Percentiles rank a stretch among this genome's conserved stretches.
phyloP scores from a whole-genome alignment of 2,888 invertebrate genomes.

The Scotopteryx bipunctaria region DNA sequence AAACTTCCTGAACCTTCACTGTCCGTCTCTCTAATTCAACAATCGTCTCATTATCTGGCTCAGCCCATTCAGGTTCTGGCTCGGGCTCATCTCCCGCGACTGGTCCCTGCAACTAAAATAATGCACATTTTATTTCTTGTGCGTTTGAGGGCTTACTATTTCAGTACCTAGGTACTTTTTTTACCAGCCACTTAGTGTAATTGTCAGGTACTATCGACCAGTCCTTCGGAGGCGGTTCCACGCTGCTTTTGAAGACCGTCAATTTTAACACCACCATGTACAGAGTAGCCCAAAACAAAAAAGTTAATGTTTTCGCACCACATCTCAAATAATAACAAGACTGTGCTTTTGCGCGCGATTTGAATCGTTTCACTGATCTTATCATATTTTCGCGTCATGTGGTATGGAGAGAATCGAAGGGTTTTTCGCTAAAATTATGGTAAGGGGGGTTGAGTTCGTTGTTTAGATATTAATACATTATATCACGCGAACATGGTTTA shows the following conservation, averaged over 20 bases:
- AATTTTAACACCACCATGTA: constrained; percentile 77
- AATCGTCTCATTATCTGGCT: constrained; percentile 67
- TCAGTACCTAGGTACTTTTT: too few species aligned
- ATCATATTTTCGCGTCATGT: constrained; percentile 69
- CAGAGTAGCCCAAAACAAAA: constrained; percentile 74
- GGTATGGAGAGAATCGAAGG: constrained; percentile 44
- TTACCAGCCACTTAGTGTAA: constrained; percentile 78
- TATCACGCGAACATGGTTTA: constrained; percentile 49
- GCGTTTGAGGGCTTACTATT: background rate
- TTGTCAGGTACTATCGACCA: constrained; percentile 74
- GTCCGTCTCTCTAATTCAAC: constrained; percentile 77
- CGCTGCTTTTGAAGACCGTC: constrained; percentile 75
- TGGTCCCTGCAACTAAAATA: constrained; percentile 66
- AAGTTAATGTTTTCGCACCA: constrained; percentile 73
- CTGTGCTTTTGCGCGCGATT: constrained; percentile 62
- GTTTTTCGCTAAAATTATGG: constrained; percentile 30
- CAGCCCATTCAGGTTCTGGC: constrained; percentile 56
- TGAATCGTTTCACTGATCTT: constrained; percentile 62
- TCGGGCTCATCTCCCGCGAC: constrained; percentile 62
- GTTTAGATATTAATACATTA: constrained; percentile 29
- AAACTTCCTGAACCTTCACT: constrained; percentile 72
- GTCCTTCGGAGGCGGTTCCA: constrained; percentile 59
- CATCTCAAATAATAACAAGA: constrained; percentile 69
- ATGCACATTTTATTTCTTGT: background rate
- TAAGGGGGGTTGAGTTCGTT: constrained; percentile 24